Conservation (phyloP, 2,888 invertebrate genomes). For the Agapostemon virescens region DNA sequence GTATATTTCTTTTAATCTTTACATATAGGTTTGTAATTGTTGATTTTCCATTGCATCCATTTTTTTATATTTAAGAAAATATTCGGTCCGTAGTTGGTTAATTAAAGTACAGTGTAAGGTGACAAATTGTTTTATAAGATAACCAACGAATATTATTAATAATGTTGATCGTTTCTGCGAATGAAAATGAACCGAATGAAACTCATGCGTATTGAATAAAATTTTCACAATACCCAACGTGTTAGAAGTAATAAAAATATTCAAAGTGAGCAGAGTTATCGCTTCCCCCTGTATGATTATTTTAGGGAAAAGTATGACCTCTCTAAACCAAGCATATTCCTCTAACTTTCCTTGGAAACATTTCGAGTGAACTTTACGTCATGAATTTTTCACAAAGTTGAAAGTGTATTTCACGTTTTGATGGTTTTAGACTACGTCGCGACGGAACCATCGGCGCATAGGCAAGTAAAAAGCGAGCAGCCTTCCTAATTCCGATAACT, state of each 20-base stretch:
- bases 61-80: no score
- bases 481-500: conserved; percentile 3
- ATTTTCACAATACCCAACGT: no score
- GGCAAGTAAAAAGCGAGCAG: not conserved
- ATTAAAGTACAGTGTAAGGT: not conserved
- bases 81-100: no score
- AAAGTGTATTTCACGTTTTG: not conserved
- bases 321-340: not conserved
- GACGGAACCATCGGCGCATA: no score
- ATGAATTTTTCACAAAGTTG: not conserved
- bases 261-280: not conserved
- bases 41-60: no score
- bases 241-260: not conserved
- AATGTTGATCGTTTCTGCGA: not conserved
- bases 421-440: not conserved
- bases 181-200: no score
- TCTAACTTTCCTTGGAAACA: not conserved
- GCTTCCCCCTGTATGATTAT: not conserved
- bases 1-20: no score
- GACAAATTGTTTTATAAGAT: not conserved
- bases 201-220: no score
- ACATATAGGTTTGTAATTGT: no score
- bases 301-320: not conserved
- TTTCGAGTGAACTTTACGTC: not conserved
- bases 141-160: not conserved